A percentile compares a stretch with the other conserved stretches of the same genome.
These are phyloP conservation scores for Rhagium mordax DNA, from an alignment of 2,888 invertebrate species.

Conservation along the genomic window DNA sequence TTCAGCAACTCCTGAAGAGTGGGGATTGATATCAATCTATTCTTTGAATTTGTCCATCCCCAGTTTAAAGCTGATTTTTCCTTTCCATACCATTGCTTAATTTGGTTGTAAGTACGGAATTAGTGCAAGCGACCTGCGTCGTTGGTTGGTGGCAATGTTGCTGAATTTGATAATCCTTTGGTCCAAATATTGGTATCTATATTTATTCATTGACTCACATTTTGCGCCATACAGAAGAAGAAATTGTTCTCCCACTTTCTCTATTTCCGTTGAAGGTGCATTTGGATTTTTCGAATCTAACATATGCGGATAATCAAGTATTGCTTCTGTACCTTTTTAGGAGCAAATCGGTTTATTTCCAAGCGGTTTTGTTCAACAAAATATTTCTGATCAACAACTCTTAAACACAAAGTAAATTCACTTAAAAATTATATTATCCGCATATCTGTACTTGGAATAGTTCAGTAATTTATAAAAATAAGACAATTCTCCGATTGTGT, in stretches of 20 bases:
- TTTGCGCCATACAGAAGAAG: neutral
- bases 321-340: no score
- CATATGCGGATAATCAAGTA: no score
- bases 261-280: neutral
- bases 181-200: neutral
- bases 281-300: neutral
- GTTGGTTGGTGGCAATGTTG: neutral
- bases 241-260: neutral
- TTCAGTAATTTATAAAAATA: no score
- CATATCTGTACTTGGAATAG: no score
- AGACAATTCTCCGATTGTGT: no score
- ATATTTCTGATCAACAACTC: no score
- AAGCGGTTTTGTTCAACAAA: no score
- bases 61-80: neutral
- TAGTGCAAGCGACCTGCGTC: neutral
- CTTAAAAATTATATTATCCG: no score
- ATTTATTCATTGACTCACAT: neutral
- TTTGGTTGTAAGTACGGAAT: neutral
- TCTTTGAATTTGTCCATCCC: neutral
- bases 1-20: neutral
- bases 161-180: neutral
- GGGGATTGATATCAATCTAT: neutral
- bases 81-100: neutral
- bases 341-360: no score
- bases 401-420: no score